These are phyloP conservation scores for Neodiprion lecontei DNA, from an alignment of 1,140 invertebrate genomes.

Conservation along the genomic window DNA sequence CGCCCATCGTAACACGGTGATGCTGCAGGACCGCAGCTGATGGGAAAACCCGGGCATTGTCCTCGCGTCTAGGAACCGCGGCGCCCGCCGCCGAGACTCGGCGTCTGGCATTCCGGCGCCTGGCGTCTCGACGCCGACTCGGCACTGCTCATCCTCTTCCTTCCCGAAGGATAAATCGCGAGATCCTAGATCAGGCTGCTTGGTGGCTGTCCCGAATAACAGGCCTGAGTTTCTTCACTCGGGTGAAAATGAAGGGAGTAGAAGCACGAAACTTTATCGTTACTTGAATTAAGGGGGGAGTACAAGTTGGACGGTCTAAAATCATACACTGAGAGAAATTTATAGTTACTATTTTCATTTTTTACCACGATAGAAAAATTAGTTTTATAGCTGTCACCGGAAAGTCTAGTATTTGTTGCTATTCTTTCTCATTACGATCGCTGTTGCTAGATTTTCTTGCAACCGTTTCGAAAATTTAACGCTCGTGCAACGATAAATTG, in stretches of 20 bases:
- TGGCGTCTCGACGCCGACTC: constrained; percentile 16
- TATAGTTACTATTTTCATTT: too few relatives aligned
- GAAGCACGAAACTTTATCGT: not conserved
- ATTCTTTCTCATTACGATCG: too few relatives aligned
- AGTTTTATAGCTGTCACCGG: too few relatives aligned
- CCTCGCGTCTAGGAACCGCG: constrained; percentile 39
- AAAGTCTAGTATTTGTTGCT: too few relatives aligned
- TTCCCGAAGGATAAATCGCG: not conserved
- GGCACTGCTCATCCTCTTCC: not conserved
- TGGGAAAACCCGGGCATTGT: constrained; percentile 34
- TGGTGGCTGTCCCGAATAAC: not conserved
- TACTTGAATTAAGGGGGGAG: too few relatives aligned
- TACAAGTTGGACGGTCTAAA: too few relatives aligned
- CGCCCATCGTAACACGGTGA: too few relatives aligned
- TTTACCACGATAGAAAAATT: too few relatives aligned
- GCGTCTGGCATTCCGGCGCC: constrained; percentile 37
- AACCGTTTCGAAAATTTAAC: too few relatives aligned
- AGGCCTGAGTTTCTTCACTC: not conserved
- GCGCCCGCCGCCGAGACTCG: constrained; percentile 29
- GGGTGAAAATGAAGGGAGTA: not conserved
- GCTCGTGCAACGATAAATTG: too few relatives aligned
- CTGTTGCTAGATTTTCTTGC: too few relatives aligned
- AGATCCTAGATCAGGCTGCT: not conserved
- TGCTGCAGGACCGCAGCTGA: not conserved
- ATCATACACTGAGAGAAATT: too few relatives aligned